Base-by-base conservation (phyloP, 2,113 vertebrate genomes). In the Phasianus colchicus region DNA sequence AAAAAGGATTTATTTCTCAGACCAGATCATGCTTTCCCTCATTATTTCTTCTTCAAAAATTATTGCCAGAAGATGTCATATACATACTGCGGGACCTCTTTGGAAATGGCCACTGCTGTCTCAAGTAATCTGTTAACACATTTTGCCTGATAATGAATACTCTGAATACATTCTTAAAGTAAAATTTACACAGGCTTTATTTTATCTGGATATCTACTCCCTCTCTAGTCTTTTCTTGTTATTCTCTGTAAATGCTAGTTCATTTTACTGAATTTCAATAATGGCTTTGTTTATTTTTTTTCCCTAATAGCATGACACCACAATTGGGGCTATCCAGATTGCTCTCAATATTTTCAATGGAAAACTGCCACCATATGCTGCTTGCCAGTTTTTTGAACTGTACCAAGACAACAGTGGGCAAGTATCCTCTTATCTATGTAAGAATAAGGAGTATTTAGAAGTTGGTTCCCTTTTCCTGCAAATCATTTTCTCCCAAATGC, bases 371-470 rank as follows among this genome's bases (percentile, higher is more conserved):
- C 98, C 99, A 22, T 99, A 99, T 2, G 98, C 98, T 52, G 96
- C 99, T 86, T 99, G 98, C 96, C 98, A 99, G 65, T 86, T 99
- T 76, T 98, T 98, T 96, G 99, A 99, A 96, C 96, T 99, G 95
- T 98, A 99, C 91, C 93, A 97, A 61, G 98, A 98, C 86, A 91
- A 97, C 93, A 97, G 98, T 67, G 98, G 98, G 99, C 98, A 98
- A 97, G 98, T 98, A 90, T 80, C 60, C 61, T 77, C 58, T 76
- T 47, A 82, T 13, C 22, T 75, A 18, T 48, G 19, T 47, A 74
- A 88, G n/a, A 84, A 73, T 15, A 55, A 72, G 13, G 10, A 66
- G 25, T 38, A 11, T 60, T 80, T 71, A 19, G 24, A 91, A 79
- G 69, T 76, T 69, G 15, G 19, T 89, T 73, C 3, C 15, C 11